Conservation (phyloP, 2,888 invertebrate genomes). For the Orthosia cruda region DNA sequence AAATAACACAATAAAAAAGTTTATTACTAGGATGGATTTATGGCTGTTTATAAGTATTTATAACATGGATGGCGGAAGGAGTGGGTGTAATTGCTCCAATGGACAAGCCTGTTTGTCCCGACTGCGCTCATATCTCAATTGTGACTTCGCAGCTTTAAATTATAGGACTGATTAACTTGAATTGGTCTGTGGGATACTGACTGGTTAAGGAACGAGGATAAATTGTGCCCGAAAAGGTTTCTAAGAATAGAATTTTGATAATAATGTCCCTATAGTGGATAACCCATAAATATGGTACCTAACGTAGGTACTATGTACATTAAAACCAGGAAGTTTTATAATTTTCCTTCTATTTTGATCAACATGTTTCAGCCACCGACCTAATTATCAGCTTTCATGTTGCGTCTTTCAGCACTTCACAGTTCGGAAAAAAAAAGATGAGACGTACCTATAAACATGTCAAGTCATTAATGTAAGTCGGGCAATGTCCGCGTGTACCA, state of each 20-base stretch:
- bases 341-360: constrained; percentile 25
- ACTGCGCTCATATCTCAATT: constrained; percentile 41
- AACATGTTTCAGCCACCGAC: constrained; percentile 15
- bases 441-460: constrained; percentile 59
- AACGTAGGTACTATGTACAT: not conserved
- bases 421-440: constrained; percentile 46
- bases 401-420: constrained; percentile 33
- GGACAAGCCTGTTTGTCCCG: constrained; percentile 35
- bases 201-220: constrained; percentile 9
- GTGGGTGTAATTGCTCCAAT: constrained; percentile 73
- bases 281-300: not conserved
- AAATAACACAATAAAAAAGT: constrained; percentile 39
- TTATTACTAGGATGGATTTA: constrained; percentile 46
- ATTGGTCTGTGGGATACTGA: constrained; percentile 55
- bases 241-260: constrained; percentile 1
- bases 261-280: not conserved
- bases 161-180: constrained; percentile 48
- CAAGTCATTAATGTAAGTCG: constrained; percentile 71
- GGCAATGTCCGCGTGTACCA: constrained; percentile 68
- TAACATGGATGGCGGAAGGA: constrained; percentile 52
- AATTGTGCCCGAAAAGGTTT: not conserved
- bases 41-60: constrained; percentile 48
- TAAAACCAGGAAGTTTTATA: constrained; percentile 32
- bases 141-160: constrained; percentile 46
- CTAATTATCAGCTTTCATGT: constrained; percentile 20